Conservation (phyloP, 2,888 invertebrate species). For the Spicauda simplicius region DNA sequence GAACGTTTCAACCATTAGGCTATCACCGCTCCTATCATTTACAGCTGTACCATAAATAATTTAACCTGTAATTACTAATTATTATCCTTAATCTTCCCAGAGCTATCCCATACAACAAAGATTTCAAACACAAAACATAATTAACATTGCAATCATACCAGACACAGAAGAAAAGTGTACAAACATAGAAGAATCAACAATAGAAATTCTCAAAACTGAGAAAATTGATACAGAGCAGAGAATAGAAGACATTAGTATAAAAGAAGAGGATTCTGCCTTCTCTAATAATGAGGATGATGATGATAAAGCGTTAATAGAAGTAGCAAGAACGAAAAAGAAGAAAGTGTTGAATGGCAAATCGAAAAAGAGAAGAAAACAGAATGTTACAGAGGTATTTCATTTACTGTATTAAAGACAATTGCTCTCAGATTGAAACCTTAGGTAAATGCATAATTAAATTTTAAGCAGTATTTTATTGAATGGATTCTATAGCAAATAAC, state of each 20-base stretch:
- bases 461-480: no score
- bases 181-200: conserved; percentile 1
- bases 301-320: conserved; percentile 44
- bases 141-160: conserved; percentile 10
- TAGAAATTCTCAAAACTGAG: conserved; percentile 34
- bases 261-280: conserved; percentile 6
- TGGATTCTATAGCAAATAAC: no score
- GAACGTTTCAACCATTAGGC: no score
- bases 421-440: no score
- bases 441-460: no score
- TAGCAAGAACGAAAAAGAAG: conserved; percentile 44
- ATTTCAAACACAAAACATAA: conserved; percentile 8
- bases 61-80: no score
- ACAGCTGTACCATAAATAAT: no score
- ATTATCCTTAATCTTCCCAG: no score
- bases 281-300: conserved; percentile 17
- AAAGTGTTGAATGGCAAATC: conserved; percentile 38
- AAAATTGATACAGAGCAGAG: not conserved
- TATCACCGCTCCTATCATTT: no score
- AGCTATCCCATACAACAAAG: not conserved
- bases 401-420: not conserved
- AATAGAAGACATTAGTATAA: not conserved
- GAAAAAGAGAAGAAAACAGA: conserved; percentile 40
- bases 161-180: not conserved
- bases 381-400: conserved; percentile 23